Evolutionary conservation across 2,113 vertebrate species (phyloP).

Genomic region (Malurus melanocephalus): DNA sequence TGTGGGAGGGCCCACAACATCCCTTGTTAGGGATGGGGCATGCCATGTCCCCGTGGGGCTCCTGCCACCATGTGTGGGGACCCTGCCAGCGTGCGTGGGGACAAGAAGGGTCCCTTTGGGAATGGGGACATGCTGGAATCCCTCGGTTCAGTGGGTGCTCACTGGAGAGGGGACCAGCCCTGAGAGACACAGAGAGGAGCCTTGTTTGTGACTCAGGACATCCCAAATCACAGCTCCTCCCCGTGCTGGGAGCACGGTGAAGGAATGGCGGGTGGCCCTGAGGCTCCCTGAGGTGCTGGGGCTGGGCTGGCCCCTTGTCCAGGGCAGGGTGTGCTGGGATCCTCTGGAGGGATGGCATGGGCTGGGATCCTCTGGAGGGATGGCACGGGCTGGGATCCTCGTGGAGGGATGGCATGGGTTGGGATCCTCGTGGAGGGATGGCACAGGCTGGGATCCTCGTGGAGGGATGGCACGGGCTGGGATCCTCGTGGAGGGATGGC

Average conservation of each 20-base stretch:
- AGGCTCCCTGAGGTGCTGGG: background rate
- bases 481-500: too few species aligned
- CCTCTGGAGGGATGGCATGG: fast-evolving
- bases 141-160: background rate
- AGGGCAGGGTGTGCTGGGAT: background rate
- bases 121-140: background rate
- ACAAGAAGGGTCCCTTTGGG: background rate
- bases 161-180: background rate
- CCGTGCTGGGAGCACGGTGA: fast-evolving
- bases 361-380: background rate
- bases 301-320: background rate
- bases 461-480: too few species aligned
- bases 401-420: fast-evolving
- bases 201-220: background rate
- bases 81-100: fast-evolving
- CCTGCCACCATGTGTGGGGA: fast-evolving
- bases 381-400: background rate
- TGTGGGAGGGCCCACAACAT: background rate
- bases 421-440: too few species aligned
- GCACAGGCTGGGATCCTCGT: too few species aligned
- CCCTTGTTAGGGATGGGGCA: background rate
- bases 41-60: fast-evolving
- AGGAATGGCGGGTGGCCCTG: background rate
- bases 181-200: background rate
- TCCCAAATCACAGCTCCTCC: background rate